Conservation (phyloP, 2,113 vertebrate species). For the Scomber japonicus region DNA sequence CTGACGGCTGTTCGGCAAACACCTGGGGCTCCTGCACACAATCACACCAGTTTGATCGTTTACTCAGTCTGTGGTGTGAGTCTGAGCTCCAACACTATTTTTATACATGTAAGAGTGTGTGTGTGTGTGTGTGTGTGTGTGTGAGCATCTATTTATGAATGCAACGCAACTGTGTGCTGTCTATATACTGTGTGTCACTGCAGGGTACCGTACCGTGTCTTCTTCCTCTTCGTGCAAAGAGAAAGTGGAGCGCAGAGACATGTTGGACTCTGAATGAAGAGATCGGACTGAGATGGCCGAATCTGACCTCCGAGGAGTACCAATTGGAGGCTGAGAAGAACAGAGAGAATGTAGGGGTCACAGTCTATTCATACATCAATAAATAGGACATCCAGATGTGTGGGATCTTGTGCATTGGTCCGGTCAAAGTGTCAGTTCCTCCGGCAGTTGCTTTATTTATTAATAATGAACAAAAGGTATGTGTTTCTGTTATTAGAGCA, state of each 20-base stretch:
- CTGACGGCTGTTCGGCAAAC: conserved; percentile 96
- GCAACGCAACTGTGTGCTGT: neutral
- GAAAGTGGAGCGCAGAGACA: conserved; percentile 98
- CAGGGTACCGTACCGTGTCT: conserved; percentile 88
- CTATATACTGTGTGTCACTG: neutral
- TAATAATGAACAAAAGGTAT: too few species aligned
- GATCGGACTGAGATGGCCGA: conserved; percentile 97
- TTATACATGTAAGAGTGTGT: neutral
- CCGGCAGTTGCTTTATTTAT: too few species aligned
- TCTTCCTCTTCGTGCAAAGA: conserved; percentile 98
- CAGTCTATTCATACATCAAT: neutral
- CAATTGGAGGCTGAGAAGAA: conserved; percentile 90
- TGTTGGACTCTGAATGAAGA: conserved; percentile 97
- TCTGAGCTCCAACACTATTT: neutral
- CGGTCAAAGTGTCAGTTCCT: too few species aligned
- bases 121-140: conserved; percentile 14
- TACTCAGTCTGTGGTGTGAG: neutral
- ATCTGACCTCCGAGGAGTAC: conserved; percentile 93
- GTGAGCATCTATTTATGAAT: neutral
- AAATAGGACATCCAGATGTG: neutral
- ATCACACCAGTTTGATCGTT: neutral
- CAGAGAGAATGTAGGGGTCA: neutral
- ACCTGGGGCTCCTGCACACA: conserved; percentile 92
- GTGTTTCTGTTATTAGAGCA: too few species aligned
- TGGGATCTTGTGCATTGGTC: neutral